Evolutionary conservation across 2,113 vertebrate genomes (phyloP).

Genomic region (Crotalus tigris): DNA sequence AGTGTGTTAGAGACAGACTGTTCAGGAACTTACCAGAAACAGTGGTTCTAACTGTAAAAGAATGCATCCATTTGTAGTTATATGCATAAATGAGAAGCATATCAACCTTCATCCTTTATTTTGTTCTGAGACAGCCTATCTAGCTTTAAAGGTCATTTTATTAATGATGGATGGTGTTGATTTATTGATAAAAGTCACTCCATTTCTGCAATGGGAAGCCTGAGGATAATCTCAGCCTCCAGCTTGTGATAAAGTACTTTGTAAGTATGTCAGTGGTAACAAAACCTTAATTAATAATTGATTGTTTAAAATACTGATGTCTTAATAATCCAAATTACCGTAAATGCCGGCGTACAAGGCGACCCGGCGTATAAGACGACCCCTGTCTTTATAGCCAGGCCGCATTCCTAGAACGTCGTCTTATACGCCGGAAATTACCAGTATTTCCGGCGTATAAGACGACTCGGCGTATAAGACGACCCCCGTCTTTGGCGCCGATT

Average conservation of each 20-base stretch:
- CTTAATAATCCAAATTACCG: constrained; percentile 46
- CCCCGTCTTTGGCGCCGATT: no score
- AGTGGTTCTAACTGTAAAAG: background rate
- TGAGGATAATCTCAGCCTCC: constrained; percentile 42
- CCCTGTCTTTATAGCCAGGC: no score
- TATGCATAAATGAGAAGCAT: background rate
- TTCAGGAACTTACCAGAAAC: background rate
- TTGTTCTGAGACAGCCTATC: constrained; percentile 39
- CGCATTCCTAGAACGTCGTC: no score
- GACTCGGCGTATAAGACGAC: no score
- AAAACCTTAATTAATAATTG: constrained; percentile 51
- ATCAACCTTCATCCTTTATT: background rate
- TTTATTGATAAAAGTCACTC: constrained; percentile 43
- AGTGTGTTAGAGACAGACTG: background rate
- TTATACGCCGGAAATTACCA: no score
- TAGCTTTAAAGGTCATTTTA: constrained; percentile 43
- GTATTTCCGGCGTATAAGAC: no score
- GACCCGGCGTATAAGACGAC: no score
- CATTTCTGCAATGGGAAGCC: constrained; percentile 40
- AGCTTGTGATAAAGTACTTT: constrained; percentile 40
- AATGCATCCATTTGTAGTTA: background rate
- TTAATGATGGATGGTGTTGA: constrained; percentile 36
- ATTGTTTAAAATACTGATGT: constrained; percentile 54
- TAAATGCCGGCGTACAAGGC: no score
- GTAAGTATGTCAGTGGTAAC: constrained; percentile 51